Conservation (phyloP, 2,888 invertebrate genomes). For the Venustoraphidia nigricollis region DNA sequence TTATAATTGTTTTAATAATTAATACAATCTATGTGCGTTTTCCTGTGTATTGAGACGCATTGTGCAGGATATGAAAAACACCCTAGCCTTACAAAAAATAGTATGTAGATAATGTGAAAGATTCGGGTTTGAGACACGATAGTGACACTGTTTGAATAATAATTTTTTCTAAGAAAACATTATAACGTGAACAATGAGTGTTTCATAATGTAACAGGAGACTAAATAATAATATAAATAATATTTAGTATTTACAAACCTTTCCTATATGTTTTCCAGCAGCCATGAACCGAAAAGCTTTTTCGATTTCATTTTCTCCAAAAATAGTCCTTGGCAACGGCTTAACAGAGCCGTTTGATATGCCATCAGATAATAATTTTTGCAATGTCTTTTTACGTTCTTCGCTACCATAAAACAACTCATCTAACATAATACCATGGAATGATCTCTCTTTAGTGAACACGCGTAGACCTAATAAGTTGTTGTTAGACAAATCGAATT, state of each 20-base stretch:
- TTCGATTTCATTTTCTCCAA: conserved; percentile 30
- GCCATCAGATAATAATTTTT: conserved; percentile 28
- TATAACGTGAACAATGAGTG: too few species aligned
- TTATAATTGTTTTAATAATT: too few species aligned
- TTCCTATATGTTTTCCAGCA: conserved; percentile 42
- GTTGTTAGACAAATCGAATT: conserved; percentile 41
- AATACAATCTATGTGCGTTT: too few species aligned
- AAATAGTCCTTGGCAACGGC: conserved; percentile 33
- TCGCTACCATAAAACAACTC: conserved; percentile 5
- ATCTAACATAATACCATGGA: conserved; percentile 69
- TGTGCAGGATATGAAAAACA: too few species aligned
- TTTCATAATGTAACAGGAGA: too few species aligned
- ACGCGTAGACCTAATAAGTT: conserved; percentile 33
- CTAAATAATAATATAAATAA: too few species aligned
- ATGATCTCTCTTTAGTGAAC: conserved; percentile 51
- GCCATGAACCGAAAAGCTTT: conserved; percentile 27
- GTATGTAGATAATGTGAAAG: too few species aligned
- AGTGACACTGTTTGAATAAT: too few species aligned
- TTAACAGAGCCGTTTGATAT: conserved; percentile 33
- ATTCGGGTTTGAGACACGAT: too few species aligned
- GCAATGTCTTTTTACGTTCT: conserved; percentile 23
- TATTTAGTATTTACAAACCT: conserved; percentile 19
- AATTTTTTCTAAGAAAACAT: too few species aligned
- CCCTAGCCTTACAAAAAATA: too few species aligned
- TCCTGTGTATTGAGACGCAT: too few species aligned